Conservation (phyloP, 2,888 invertebrate genomes). For the Taphrorychus bicolor region DNA sequence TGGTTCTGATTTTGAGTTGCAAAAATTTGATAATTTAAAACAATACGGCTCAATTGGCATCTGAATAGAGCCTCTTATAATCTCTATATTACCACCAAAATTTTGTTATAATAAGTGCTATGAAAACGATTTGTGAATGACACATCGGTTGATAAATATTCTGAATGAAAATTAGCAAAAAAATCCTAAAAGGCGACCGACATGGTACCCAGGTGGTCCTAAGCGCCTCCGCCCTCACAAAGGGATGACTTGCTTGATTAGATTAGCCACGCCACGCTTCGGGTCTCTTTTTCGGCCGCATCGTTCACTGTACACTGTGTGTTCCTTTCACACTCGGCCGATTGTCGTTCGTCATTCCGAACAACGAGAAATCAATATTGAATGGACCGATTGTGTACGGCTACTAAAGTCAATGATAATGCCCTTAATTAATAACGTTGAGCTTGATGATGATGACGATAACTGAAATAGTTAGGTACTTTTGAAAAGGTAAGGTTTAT, state of each 20-base stretch:
- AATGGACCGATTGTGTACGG: constrained; percentile 31
- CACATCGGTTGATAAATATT: not conserved
- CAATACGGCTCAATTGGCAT: too few relatives aligned
- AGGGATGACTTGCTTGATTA: constrained; percentile 53
- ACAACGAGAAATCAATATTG: constrained; percentile 41
- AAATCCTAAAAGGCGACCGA: not conserved
- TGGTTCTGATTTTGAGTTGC: too few relatives aligned
- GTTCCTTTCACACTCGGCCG: constrained; percentile 34
- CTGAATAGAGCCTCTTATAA: too few relatives aligned
- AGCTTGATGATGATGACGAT: too few relatives aligned
- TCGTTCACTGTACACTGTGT: not conserved
- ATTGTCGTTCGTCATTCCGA: constrained; percentile 38
- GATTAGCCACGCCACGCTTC: constrained; percentile 45
- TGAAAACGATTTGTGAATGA: too few relatives aligned
- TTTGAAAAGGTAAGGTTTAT: too few relatives aligned
- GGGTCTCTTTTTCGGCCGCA: constrained; percentile 3
- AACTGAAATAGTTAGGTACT: too few relatives aligned
- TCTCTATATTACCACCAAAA: too few relatives aligned
- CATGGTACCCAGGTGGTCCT: constrained; percentile 41
- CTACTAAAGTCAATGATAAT: constrained; percentile 37
- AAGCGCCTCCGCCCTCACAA: constrained; percentile 42
- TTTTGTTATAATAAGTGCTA: too few relatives aligned
- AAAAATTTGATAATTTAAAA: too few relatives aligned
- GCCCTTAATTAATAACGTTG: constrained; percentile 25
- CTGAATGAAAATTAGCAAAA: not conserved